Percentiles rank a stretch among this genome's conserved stretches.
phyloP scores from a whole-genome alignment of 2,888 invertebrate species.

The Drosophila falleni region DNA sequence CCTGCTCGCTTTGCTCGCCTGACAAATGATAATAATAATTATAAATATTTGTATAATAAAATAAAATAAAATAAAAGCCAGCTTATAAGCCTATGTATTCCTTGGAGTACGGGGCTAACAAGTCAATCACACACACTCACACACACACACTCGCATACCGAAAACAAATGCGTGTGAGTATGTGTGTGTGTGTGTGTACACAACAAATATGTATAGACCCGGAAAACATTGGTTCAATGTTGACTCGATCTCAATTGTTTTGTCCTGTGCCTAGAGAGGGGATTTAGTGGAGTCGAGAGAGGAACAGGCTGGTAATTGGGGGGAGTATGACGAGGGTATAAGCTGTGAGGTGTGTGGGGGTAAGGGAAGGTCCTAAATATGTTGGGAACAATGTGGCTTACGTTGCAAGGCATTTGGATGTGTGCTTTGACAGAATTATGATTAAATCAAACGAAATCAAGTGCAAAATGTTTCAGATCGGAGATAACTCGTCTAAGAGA shows the following conservation, averaged over 20 bases:
- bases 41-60: not conserved
- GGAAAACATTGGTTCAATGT: conserved; percentile 53
- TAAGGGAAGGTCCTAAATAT: not conserved
- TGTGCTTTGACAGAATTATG: conserved; percentile 51
- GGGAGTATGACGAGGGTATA: too few relatives aligned
- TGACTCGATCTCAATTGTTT: conserved; percentile 50
- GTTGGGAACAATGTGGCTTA: conserved; percentile 9
- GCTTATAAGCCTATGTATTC: not conserved
- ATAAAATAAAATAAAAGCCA: not conserved
- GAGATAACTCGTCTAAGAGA: not conserved
- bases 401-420: conserved; percentile 28
- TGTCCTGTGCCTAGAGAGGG: conserved; percentile 22
- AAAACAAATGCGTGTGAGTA: not conserved
- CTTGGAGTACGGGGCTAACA: not conserved
- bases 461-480: not conserved
- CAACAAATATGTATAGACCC: conserved; percentile 16
- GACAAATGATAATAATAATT: too few relatives aligned
- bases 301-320: too few relatives aligned
- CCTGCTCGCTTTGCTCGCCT: too few relatives aligned
- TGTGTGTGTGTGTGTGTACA: not conserved
- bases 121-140: not conserved
- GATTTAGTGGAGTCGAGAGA: not conserved
- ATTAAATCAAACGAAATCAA: conserved; percentile 59
- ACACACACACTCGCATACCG: not conserved
- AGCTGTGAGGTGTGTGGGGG: not conserved